Evolutionary conservation across 2,888 invertebrate genomes (phyloP).

Genomic region (Camptogramma bilineatum): DNA sequence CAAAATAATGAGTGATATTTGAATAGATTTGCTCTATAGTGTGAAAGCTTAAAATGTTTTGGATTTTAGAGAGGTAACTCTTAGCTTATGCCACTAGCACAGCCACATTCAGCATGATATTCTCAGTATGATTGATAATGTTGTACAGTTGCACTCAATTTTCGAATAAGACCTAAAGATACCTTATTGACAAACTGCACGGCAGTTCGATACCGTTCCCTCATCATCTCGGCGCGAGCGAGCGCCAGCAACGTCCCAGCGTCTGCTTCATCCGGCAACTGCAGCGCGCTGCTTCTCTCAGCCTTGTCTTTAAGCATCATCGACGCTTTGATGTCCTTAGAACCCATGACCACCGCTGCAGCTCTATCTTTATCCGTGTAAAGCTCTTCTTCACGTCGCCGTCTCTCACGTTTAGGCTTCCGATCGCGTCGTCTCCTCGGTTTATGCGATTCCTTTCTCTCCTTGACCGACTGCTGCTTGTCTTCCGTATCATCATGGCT

Average conservation of each 20-base stretch:
- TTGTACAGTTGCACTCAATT: neutral
- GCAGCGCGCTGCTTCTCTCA: slow-evolving; percentile 89
- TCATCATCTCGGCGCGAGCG: slow-evolving; percentile 91
- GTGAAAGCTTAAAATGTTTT: too few species aligned
- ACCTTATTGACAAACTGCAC: slow-evolving; percentile 93
- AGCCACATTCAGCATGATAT: too few species aligned
- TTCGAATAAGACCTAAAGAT: slow-evolving; percentile 20
- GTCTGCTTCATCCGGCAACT: slow-evolving; percentile 92
- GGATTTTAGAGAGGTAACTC: too few species aligned
- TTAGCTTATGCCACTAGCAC: too few species aligned
- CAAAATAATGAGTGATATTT: too few species aligned
- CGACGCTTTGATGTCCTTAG: slow-evolving; percentile 94
- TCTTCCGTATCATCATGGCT: slow-evolving; percentile 60
- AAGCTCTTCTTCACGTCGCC: slow-evolving; percentile 87
- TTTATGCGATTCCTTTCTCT: slow-evolving; percentile 69
- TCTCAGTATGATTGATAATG: too few species aligned
- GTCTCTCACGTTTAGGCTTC: slow-evolving; percentile 72
- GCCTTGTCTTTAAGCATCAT: slow-evolving; percentile 91
- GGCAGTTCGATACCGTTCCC: slow-evolving; percentile 90
- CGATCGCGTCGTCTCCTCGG: slow-evolving; percentile 67
- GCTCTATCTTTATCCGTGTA: slow-evolving; percentile 97
- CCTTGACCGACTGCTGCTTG: slow-evolving; percentile 63
- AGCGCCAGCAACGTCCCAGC: slow-evolving; percentile 90
- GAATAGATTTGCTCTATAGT: too few species aligned
- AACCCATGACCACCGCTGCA: slow-evolving; percentile 94